phyloP scores from a whole-genome alignment of 1,140 invertebrate genomes.

The Sinonovacula constricta region DNA sequence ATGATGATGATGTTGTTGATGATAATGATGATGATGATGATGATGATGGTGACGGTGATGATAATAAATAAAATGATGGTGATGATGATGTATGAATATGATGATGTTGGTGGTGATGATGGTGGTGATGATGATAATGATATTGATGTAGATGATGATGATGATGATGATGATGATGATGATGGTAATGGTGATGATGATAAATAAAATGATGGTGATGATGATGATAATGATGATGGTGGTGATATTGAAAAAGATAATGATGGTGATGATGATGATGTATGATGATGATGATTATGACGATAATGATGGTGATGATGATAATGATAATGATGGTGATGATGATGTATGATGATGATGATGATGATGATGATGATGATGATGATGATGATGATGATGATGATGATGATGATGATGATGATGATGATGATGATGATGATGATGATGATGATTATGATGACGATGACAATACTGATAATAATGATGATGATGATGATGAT shows the following conservation, averaged over 20 bases:
- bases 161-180: neutral
- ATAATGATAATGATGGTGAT: conserved; percentile 11
- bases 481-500: conserved; percentile 12
- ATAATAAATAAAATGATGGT: too few relatives aligned
- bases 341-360: too few relatives aligned
- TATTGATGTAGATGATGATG: neutral
- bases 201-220: too few relatives aligned
- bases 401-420: conserved; percentile 25
- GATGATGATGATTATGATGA: too few relatives aligned
- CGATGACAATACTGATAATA: too few relatives aligned
- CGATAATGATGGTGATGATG: conserved; percentile 1
- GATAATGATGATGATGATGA: neutral
- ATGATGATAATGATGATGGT: neutral
- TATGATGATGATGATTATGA: too few relatives aligned
- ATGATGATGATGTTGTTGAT: too few relatives aligned
- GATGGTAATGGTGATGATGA: too few relatives aligned
- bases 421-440: conserved; percentile 21
- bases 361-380: conserved; percentile 37
- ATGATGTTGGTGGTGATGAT: neutral
- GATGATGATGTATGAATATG: too few relatives aligned
- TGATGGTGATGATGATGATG: neutral
- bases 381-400: conserved; percentile 23
- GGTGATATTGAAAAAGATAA: neutral
- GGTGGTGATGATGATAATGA: neutral
- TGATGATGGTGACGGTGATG: too few relatives aligned